Base-by-base conservation (phyloP, 2,797 vertebrate genomes). In the Semaprochilodus insignis region DNA sequence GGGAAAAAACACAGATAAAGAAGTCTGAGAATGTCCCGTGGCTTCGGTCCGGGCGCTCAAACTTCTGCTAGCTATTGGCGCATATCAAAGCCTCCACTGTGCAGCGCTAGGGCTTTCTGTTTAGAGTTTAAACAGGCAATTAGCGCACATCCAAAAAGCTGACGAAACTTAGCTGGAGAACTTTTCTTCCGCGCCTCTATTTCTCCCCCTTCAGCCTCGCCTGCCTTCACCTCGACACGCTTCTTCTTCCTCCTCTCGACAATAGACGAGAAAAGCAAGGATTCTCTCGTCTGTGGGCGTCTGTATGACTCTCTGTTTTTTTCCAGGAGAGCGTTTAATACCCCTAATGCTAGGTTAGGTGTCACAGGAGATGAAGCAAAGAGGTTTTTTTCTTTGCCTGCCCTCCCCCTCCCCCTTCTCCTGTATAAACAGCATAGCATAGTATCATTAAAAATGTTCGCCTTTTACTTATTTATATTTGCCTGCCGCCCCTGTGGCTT, bases 371-470 rank as follows among this genome's bases (percentile, higher is more conserved):
- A 94, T 92, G 89, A 94, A 93, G 93, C 85, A 76, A 25, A 59
- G 83, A n/a, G 75, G 23, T 7, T 55, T 86, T 86, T 85, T 87
- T 31, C 81, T 81, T 85, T 15, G 2, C 23, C 66, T 44, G 40
- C 40, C 40, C 40, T 44, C 40, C 71, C 78, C 87, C 83, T 78
- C n/a, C 60, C 67, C 59, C 34, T 54, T 83, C 63, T 81, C 66
- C 69, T 83, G 78, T 76, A 84, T 80, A 91, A 92, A 90, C 88
- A 89, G 89, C 91, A 92, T 87, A 89, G 87, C 81, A 82, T 66
- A 88, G 90, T 89, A 92, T 93, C 91, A 92, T 94, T 95, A 93
- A 94, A 94, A 92, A 85, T 86, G 81, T 86, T 91, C 89, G 87
- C 83, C 82, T 89, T 90, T 93, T 90, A 90, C 91, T 92, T 90